Percentiles rank a stretch among this genome's conserved stretches.
Evolutionary conservation across 2,797 vertebrate species (phyloP).

Genomic region (Coregonus ussuriensis): DNA sequence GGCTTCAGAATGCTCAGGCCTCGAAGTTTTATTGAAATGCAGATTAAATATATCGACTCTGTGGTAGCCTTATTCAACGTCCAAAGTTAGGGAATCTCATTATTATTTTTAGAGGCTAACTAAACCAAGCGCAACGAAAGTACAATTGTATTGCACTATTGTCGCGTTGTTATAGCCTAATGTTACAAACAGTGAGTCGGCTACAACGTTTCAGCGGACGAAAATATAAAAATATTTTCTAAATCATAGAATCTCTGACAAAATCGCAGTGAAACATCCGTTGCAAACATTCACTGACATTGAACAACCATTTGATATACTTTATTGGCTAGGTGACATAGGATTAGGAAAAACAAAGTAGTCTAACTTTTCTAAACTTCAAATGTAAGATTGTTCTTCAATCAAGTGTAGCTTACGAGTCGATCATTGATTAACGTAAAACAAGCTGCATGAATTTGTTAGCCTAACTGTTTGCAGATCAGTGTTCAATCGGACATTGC

Average conservation of each 20-base stretch:
- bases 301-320: not conserved
- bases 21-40: not conserved
- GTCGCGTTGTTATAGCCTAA: not conserved
- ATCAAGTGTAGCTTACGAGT: not conserved
- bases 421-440: not conserved
- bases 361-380: not conserved
- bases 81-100: not conserved
- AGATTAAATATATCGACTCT: not conserved
- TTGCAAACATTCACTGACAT: not conserved
- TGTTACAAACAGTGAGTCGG: not conserved
- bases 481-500: not conserved
- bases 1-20: not conserved
- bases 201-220: not conserved
- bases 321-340: not conserved
- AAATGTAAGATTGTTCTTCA: not conserved
- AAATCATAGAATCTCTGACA: not conserved
- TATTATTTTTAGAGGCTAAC: not conserved
- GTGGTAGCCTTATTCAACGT: not conserved
- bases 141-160: not conserved
- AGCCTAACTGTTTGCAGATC: not conserved
- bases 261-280: not conserved
- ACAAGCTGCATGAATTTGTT: not conserved
- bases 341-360: not conserved
- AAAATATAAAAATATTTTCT: not conserved
- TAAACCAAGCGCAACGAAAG: too few species aligned